Evolutionary conservation across 2,113 vertebrate genomes (phyloP).

Genomic region (Petrocephalus microphthalmus): DNA sequence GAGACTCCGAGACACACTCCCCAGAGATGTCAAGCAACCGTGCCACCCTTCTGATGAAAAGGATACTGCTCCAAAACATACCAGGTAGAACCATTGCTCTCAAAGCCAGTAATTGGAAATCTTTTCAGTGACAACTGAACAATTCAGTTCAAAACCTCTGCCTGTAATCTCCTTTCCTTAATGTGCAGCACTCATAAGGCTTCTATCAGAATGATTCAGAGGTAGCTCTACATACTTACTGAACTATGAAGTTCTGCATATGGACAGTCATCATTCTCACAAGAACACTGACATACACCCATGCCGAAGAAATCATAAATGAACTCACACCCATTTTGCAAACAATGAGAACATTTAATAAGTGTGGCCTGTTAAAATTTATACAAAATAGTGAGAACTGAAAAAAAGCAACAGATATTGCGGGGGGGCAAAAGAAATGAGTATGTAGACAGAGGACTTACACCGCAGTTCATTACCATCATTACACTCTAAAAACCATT

Average conservation of each 20-base stretch:
- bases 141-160: background rate
- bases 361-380: conserved; percentile 40
- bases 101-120: background rate
- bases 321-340: conserved; percentile 29
- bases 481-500: background rate
- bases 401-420: conserved; percentile 10
- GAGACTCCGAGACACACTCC: background rate
- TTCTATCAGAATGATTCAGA: background rate
- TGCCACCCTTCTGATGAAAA: background rate
- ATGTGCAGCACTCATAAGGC: background rate
- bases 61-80: background rate
- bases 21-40: background rate
- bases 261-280: background rate
- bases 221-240: background rate
- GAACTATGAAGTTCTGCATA: background rate
- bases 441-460: background rate
- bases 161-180: background rate
- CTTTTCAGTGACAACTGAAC: background rate
- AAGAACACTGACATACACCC: background rate
- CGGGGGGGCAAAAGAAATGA: no score
- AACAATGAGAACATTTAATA: conserved; percentile 48
- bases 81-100: background rate
- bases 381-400: conserved; percentile 41
- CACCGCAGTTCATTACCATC: background rate
- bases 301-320: background rate